phyloP scores from a whole-genome alignment of 2,797 vertebrate genomes.

The Scolopax rusticola region DNA sequence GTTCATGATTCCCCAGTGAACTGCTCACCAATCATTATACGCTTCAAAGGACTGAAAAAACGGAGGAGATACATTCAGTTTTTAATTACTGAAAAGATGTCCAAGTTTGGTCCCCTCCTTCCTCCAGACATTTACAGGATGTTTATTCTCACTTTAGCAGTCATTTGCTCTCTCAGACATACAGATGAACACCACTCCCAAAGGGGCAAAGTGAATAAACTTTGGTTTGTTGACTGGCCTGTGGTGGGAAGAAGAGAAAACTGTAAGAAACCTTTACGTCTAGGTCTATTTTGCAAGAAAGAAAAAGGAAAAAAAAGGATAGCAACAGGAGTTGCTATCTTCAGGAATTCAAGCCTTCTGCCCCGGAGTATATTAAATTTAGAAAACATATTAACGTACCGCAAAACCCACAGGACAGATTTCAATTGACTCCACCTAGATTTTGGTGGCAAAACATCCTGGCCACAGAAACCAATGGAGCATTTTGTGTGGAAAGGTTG shows the following conservation, averaged over 20 bases:
- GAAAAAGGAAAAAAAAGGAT: constrained; percentile 52
- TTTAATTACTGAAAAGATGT: neutral
- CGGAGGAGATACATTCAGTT: neutral
- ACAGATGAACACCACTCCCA: neutral
- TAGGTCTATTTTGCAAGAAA: constrained; percentile 66
- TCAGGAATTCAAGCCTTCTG: constrained; percentile 63
- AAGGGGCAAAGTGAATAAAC: constrained; percentile 10
- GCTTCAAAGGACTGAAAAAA: neutral
- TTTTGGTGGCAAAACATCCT: constrained; percentile 71
- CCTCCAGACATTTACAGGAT: neutral
- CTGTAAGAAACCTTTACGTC: constrained; percentile 64
- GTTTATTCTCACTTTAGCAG: neutral
- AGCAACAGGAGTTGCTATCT: constrained; percentile 47
- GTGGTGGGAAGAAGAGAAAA: constrained; percentile 20
- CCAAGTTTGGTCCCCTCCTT: neutral
- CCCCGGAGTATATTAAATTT: constrained; percentile 61
- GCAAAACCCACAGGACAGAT: constrained; percentile 60
- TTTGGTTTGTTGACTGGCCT: constrained; percentile 48
- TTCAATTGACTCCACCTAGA: constrained; percentile 70
- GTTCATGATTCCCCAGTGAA: neutral
- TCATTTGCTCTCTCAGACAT: neutral
- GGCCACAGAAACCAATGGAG: constrained; percentile 47
- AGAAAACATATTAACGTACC: constrained; percentile 66
- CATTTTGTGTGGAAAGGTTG: constrained; percentile 39
- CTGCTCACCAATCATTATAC: neutral